Conservation (phyloP, 2,888 invertebrate species). For the Meloe dianella region DNA sequence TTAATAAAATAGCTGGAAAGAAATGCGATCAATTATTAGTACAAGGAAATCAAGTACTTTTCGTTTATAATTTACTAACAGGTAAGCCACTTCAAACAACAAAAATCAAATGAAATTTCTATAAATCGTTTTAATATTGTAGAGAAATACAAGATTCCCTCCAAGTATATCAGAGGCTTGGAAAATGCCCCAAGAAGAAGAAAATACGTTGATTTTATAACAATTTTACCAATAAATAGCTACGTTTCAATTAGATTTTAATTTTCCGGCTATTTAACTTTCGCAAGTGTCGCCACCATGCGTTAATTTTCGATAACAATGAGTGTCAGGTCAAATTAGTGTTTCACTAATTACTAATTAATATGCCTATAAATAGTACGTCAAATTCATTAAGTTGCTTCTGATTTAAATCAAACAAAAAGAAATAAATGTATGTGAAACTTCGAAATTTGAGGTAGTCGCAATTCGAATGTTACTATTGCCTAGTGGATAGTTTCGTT, state of each 20-base stretch:
- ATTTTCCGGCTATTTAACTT: neutral
- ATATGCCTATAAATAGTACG: too few relatives aligned
- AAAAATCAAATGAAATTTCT: slow-evolving; percentile 12
- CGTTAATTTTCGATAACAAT: too few relatives aligned
- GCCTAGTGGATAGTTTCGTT: too few relatives aligned
- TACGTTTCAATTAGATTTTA: neutral
- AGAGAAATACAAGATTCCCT: slow-evolving; percentile 79
- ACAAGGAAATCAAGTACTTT: slow-evolving; percentile 86
- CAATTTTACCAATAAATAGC: neutral
- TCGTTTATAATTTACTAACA: slow-evolving; percentile 54
- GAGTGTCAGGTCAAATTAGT: too few relatives aligned
- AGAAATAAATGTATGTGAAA: too few relatives aligned
- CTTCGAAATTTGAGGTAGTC: too few relatives aligned
- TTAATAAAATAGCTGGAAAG: slow-evolving; percentile 75
- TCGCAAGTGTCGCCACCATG: neutral
- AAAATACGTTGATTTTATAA: slow-evolving; percentile 50
- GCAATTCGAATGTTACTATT: too few relatives aligned
- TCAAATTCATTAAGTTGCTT: neutral
- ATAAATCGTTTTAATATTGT: slow-evolving; percentile 54
- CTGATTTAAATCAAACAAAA: slow-evolving; percentile 7
- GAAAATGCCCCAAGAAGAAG: slow-evolving; percentile 78
- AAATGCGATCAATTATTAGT: slow-evolving; percentile 79
- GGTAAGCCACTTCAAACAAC: slow-evolving; percentile 40
- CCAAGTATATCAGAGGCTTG: slow-evolving; percentile 75
- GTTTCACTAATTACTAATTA: too few relatives aligned